Percentiles rank a stretch among this genome's conserved stretches.
phyloP scores from a whole-genome alignment of 2,113 vertebrate species.

The Neodontobutis hainanensis region DNA sequence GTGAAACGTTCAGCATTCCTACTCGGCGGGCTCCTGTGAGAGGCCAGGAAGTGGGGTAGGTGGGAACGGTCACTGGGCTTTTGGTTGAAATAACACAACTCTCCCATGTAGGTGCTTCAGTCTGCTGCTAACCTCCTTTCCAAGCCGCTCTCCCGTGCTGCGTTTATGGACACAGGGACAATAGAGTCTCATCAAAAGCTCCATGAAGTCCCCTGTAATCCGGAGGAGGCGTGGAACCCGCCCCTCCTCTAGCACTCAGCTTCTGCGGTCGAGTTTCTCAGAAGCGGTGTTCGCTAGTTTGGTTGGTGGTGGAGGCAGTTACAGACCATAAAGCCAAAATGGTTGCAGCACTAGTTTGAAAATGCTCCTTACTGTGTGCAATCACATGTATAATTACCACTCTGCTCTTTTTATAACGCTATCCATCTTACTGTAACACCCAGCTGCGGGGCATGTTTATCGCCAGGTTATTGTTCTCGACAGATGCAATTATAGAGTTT shows the following conservation, averaged over 20 bases:
- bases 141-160: conserved; percentile 22
- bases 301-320: conserved; percentile 28
- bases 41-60: conserved; percentile 60
- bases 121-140: conserved; percentile 18
- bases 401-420: conserved; percentile 24
- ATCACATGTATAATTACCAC: conserved; percentile 53
- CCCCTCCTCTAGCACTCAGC: conserved; percentile 29
- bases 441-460: conserved; percentile 26
- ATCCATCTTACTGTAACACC: conserved; percentile 27
- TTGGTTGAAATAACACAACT: conserved; percentile 34
- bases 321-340: not conserved
- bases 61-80: conserved; percentile 40
- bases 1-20: conserved; percentile 60
- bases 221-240: conserved; percentile 22
- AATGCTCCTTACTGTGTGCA: conserved; percentile 25
- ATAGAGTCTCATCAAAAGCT: conserved; percentile 41
- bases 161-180: conserved; percentile 50
- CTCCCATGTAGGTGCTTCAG: conserved; percentile 18
- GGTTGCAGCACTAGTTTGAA: not conserved
- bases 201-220: conserved; percentile 54
- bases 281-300: conserved; percentile 30
- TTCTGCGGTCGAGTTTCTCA: conserved; percentile 51
- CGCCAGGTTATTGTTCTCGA: conserved; percentile 33
- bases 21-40: conserved; percentile 52
- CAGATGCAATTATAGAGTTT: not conserved